These are phyloP conservation scores for Dryas iulia DNA, from an alignment of 1,140 invertebrate genomes.

Conservation along the genomic window DNA sequence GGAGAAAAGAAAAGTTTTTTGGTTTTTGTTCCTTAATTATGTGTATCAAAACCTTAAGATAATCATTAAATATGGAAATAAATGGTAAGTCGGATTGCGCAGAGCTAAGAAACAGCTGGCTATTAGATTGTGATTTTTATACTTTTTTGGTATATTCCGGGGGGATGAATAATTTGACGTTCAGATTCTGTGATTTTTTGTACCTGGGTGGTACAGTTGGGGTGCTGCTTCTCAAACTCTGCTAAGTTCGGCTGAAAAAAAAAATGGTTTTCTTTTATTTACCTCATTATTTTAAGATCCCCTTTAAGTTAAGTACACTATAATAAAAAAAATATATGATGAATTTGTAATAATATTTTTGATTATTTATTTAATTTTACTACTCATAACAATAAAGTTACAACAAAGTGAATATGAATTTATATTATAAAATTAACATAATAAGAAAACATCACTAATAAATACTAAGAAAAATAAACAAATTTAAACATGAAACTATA, in stretches of 20 bases:
- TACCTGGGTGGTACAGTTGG: slow-evolving; percentile 67
- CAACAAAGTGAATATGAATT: no score
- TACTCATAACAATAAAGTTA: no score
- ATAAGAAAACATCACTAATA: no score
- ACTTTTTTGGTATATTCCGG: slow-evolving; percentile 61
- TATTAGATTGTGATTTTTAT: slow-evolving; percentile 75
- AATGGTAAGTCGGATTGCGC: slow-evolving; percentile 55
- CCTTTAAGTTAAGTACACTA: not conserved
- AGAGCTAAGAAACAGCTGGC: slow-evolving; percentile 60
- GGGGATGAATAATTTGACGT: slow-evolving; percentile 58
- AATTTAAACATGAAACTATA: not conserved
- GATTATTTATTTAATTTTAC: no score
- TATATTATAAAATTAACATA: no score
- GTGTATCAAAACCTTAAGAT: slow-evolving; percentile 78
- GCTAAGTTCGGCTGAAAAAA: slow-evolving; percentile 63
- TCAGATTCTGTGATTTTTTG: slow-evolving; percentile 74
- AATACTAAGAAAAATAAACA: not conserved
- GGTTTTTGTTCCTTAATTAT: slow-evolving; percentile 81
- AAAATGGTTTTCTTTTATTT: slow-evolving; percentile 46
- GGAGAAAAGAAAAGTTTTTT: slow-evolving; percentile 67
- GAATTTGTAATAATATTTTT: no score
- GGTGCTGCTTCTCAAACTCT: slow-evolving; percentile 57
- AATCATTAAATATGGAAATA: slow-evolving; percentile 76
- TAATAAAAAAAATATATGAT: no score
- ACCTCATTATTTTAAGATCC: slow-evolving; percentile 10